Evolutionary conservation across 2,888 invertebrate species (phyloP), one percentile per base, ranked within the genome.

Genomic region (Cerastoderma edule): DNA sequence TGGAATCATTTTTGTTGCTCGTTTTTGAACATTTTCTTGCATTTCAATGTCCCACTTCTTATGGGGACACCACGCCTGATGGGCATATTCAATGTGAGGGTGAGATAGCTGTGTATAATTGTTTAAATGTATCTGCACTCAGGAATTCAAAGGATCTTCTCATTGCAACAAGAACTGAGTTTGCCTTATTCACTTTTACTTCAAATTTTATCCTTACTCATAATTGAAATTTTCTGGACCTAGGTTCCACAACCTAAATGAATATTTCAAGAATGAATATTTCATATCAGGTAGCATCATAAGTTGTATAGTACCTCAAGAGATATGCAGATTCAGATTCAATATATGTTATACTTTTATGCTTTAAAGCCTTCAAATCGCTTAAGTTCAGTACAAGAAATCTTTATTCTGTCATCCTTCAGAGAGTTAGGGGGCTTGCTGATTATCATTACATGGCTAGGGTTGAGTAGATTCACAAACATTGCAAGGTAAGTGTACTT

Each of bases 391-490:
- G n/a, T n/a, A n/a, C n/a, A n/a, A 16, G 39, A 39, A 16, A 39
- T 39, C 13, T 28, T 3, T n/a, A 57, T 84, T 84, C n/a, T n/a
- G n/a, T n/a, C n/a, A n/a, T n/a, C n/a, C n/a, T n/a, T 22, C 86
- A 90, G 90, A 75, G 90, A 90, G 78, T 78, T 89, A 80, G 89
- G 81, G 32, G 90, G 90, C 39, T 68, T 89, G 32, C 46, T 88
- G 54, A 88, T 89, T 22, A 88, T 89, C 0, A 83, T 90, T 8
- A 72, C 84, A 22, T 90, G 90, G 90, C 70, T 89, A 13, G 82
- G 83, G 5, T 78, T 89, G 3, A 80, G 79, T 48, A 82, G 87
- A 67, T 90, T 89, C 56, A 87, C 89, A 19, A 81, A 75, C 10
- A 73, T 89, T 57, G 88, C 87, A 72, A 88, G 87, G 90, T 89